Evolutionary conservation across 2,797 vertebrate species (phyloP), one percentile per base, ranked within the genome.

Genomic region (Myripristis murdjan): DNA sequence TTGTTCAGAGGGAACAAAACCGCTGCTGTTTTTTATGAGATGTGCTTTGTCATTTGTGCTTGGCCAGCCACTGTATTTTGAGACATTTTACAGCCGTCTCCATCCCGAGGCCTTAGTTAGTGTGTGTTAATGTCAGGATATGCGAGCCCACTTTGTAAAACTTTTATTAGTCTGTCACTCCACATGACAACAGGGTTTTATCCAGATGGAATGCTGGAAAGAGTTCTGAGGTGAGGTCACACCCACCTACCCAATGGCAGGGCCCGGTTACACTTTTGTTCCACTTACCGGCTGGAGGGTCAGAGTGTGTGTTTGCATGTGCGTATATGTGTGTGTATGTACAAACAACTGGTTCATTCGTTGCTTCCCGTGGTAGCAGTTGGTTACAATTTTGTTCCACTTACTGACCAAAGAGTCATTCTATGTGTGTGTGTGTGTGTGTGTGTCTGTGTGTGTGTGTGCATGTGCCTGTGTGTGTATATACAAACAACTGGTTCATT

Each of bases 181-280:
- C 41, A 11, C 59, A 59, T 28, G 62, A 71, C 64, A 57, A 55
- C 24, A 0, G 70, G 60, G 56, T 82, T 89, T 87, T 67, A 81
- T 80, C 64, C 73, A 51, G 59, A 72, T n/a, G 66, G 70, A 85
- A 76, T 70, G 57, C 35, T 75, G 77, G 76, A 79, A 87, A 87
- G 74, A 69, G 62, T 41, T 54, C 46, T 4, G 31, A 24, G 55
- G 18, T 84, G 77, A 87, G 60, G 24, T 87, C 83, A 75, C 9
- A 52, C 47, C 24, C 48, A 37, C 77, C 20, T 0, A 28, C 26
- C 74, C 35, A 33, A 7, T 1, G 16, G 26, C 20, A 2, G n/a
- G 47, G 71, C 64, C 60, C 3, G 12, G 31, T 84, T 80, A 65
- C 58, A 70, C 39, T 73, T 86, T 82, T 85, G 54, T 87, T 91